Evolutionary conservation across 2,113 vertebrate genomes (phyloP), one percentile per base, ranked within the genome.

Genomic region (Urocitellus parryii): DNA sequence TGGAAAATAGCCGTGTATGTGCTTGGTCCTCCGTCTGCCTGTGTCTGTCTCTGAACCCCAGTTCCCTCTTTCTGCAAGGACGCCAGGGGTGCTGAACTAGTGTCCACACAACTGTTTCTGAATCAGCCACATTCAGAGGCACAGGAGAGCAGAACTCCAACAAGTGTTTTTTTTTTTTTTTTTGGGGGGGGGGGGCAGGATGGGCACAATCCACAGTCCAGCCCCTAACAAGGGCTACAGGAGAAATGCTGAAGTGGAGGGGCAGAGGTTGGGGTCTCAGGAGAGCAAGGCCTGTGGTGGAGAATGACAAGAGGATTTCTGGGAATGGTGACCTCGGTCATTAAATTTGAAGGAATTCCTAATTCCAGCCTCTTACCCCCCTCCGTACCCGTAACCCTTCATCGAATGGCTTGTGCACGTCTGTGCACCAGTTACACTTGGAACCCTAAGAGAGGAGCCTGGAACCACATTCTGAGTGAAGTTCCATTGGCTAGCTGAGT

Each of bases 21-120:
- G 8, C 27, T 1, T 0, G 0, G 0, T 2, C 51, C 10, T 24
- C 39, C 3, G 79, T 37, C 37, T 6, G 27, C 4, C 2, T 16
- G 10, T n/a, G 34, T 65, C 48, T 48, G 48, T 39, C 32, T n/a
- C 76, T 42, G 22, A 42, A 34, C 65, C 45, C 70, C 51, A 8
- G 29, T 17, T 58, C 32, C 1, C 29, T 22, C 20, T 20, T 78
- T 32, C n/a, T 8, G 5, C 45, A 51, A 82, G 68, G 61, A 78
- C 22, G 17, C 22, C 14, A 11, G 14, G 61, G 32, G 10, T 45
- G 27, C 0, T 89, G 79, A 67, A 39, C 14, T 53, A 58, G 45
- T 18, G 20, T 42, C 42, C 29, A 34, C 76, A 4, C 3, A 13
- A 22, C 42, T 34, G 25, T 53, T 51, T 89, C 76, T 61, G 42